Conservation (phyloP, 1,140 invertebrate species). For the Apis dorsata region DNA sequence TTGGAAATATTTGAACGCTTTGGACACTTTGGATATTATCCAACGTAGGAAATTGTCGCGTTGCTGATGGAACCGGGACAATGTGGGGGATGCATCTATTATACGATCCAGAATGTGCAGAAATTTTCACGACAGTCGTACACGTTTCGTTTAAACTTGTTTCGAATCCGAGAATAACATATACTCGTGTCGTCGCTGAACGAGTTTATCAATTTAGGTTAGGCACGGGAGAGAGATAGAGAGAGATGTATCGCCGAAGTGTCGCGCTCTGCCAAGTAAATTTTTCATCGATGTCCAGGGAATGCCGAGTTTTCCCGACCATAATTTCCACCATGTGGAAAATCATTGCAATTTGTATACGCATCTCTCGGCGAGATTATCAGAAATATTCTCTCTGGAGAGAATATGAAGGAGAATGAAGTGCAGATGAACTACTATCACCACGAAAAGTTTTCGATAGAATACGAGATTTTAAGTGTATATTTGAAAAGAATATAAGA, state of each 20-base stretch:
- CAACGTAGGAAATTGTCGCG: not conserved
- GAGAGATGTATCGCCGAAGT: not conserved
- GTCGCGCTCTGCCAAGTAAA: not conserved
- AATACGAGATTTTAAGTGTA: too few relatives aligned
- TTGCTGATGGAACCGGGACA: not conserved
- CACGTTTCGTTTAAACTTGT: not conserved
- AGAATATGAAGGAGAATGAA: not conserved
- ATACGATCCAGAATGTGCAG: too few relatives aligned
- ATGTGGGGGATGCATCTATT: not conserved
- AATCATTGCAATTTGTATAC: not conserved
- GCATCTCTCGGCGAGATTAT: not conserved
- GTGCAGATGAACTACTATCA: too few relatives aligned
- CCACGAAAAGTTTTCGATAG: too few relatives aligned
- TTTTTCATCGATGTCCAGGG: not conserved
- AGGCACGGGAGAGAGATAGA: not conserved
- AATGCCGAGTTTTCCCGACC: not conserved
- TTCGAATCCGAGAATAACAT: not conserved
- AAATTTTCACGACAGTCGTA: not conserved
- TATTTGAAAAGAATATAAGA: too few relatives aligned
- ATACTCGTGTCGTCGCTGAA: not conserved
- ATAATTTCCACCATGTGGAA: conserved; percentile 5
- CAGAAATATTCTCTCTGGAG: too few relatives aligned
- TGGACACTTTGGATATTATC: conserved; percentile 22
- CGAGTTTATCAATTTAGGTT: not conserved
- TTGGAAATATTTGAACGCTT: not conserved